These are phyloP conservation scores for Coreius guichenoti DNA, from an alignment of 2,797 vertebrate species.

Conservation along the genomic window DNA sequence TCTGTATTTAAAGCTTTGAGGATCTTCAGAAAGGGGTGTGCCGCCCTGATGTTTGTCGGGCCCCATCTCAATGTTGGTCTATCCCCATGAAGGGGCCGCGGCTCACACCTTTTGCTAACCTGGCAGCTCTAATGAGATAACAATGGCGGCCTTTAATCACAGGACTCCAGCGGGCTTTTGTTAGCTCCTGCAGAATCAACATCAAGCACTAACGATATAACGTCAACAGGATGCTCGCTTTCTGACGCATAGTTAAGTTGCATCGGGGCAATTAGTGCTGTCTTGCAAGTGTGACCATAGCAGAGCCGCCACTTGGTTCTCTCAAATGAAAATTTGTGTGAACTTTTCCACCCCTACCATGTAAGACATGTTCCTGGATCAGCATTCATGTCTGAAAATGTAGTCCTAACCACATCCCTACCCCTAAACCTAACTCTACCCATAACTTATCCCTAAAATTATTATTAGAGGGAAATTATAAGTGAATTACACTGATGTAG, in stretches of 20 bases:
- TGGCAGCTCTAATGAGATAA: slow-evolving; percentile 70
- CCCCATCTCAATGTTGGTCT: slow-evolving; percentile 52
- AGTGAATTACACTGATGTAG: too few species aligned
- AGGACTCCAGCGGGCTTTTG: slow-evolving; percentile 63
- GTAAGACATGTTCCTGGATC: not conserved
- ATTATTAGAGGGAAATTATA: not conserved
- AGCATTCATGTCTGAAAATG: not conserved
- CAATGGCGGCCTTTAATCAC: slow-evolving; percentile 70
- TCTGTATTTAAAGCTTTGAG: slow-evolving; percentile 70
- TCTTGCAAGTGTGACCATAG: slow-evolving; percentile 47
- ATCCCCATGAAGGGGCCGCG: slow-evolving; percentile 62
- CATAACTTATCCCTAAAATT: not conserved
- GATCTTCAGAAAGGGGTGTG: slow-evolving; percentile 65
- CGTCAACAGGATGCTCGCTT: slow-evolving; percentile 64
- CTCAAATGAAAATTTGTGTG: not conserved
- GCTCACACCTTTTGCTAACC: slow-evolving; percentile 73
- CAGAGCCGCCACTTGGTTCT: slow-evolving; percentile 1
- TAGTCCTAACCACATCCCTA: too few species aligned
- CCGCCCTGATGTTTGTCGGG: slow-evolving; percentile 64
- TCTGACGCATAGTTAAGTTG: slow-evolving; percentile 51
- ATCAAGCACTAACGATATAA: slow-evolving; percentile 58
- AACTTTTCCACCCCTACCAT: not conserved
- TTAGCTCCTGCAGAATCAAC: slow-evolving; percentile 69
- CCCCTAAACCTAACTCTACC: not conserved
- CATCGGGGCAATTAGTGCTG: slow-evolving; percentile 45